Evolutionary conservation across 2,888 invertebrate species (phyloP).

Genomic region (Balanococcus diminutus): DNA sequence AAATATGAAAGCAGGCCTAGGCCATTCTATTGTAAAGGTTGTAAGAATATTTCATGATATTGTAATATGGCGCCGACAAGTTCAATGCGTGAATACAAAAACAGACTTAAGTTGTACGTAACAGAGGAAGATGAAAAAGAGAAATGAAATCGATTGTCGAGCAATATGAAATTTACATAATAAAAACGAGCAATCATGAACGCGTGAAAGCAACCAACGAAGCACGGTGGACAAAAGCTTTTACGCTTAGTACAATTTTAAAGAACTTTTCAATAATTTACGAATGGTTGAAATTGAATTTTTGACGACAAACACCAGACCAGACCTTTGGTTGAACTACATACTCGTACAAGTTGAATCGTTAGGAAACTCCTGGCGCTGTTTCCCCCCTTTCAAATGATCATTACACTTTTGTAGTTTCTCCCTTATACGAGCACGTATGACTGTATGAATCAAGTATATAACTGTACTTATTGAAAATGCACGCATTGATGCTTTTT

Average conservation of each 20-base stretch:
- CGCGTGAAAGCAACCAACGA: neutral
- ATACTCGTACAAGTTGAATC: neutral
- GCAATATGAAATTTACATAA: slow-evolving; percentile 33
- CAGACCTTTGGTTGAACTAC: neutral
- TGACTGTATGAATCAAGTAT: too few species aligned
- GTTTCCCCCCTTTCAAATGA: neutral
- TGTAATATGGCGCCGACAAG: neutral
- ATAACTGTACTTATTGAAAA: neutral
- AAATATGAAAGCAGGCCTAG: too few species aligned
- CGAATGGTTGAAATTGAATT: slow-evolving; percentile 8
- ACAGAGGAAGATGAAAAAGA: neutral
- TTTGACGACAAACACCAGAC: neutral
- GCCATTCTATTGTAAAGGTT: too few species aligned
- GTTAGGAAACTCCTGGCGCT: neutral
- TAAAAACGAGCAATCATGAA: slow-evolving; percentile 18
- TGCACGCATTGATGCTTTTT: neutral
- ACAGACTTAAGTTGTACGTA: neutral
- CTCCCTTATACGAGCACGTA: too few species aligned
- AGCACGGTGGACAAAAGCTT: neutral
- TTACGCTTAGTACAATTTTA: neutral
- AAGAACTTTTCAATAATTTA: slow-evolving; percentile 7
- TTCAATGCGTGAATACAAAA: neutral
- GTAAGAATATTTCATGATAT: too few species aligned
- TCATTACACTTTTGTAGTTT: neutral
- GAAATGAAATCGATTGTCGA: slow-evolving; percentile 1